A percentile compares a stretch with the other conserved stretches of the same genome.
phyloP scores from a whole-genome alignment of 2,113 vertebrate species.

The Rhynchomys soricoides region DNA sequence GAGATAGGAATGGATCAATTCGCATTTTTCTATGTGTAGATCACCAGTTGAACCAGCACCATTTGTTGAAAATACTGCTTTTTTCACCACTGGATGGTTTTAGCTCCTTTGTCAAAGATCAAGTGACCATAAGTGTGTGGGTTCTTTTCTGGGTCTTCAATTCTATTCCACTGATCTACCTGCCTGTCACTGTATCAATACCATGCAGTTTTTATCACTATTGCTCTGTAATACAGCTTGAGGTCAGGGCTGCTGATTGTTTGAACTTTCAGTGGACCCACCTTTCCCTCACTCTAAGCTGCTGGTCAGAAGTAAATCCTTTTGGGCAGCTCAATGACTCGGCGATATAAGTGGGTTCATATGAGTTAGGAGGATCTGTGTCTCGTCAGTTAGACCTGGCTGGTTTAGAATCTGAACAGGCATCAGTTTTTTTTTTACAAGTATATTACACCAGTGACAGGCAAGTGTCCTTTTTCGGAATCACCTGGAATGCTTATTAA shows the following conservation, averaged over 20 bases:
- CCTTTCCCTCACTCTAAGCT: background rate
- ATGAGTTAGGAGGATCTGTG: background rate
- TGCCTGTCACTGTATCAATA: too few relatives aligned
- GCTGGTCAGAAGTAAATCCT: conserved; percentile 12
- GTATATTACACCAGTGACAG: background rate
- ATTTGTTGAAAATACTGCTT: too few relatives aligned
- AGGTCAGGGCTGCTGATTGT: background rate
- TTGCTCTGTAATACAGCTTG: too few relatives aligned
- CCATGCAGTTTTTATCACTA: too few relatives aligned
- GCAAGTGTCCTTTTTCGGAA: background rate
- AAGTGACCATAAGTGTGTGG: too few relatives aligned
- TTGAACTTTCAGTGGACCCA: background rate
- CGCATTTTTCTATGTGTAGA: too few relatives aligned
- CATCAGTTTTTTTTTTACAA: background rate
- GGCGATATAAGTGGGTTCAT: background rate
- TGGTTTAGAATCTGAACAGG: conserved; percentile 16
- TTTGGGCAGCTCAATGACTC: background rate
- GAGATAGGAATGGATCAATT: too few relatives aligned
- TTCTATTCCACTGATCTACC: too few relatives aligned
- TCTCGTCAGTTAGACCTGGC: background rate
- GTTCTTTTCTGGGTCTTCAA: too few relatives aligned
- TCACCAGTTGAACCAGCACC: too few relatives aligned
- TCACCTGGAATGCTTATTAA: background rate
- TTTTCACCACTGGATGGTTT: too few relatives aligned
- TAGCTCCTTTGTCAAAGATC: too few relatives aligned